Evolutionary conservation across 2,888 invertebrate species (phyloP), one percentile per base, ranked within the genome.

Genomic region (Sepioteuthis lessoniana): DNA sequence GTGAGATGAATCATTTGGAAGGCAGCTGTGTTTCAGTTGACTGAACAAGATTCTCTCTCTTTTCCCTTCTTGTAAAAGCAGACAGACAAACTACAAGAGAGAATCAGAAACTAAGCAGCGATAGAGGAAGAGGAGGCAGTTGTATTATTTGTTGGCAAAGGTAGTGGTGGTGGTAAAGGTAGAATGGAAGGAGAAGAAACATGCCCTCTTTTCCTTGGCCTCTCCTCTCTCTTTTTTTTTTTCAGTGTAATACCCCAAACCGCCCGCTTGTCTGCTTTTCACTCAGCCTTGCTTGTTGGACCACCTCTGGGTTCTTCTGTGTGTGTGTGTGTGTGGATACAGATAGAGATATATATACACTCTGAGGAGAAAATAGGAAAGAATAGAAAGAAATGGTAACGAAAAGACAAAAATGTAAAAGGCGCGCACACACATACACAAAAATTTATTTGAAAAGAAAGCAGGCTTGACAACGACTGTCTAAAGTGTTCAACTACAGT

Each of bases 1-100:
- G 37, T 60, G 38, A 93, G 93, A 93, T 93, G 93, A 93, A 93
- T 93, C 93, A 93, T 93, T 93, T 93, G 93, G 31, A 93, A 93
- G 93, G 93, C 93, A 93, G 93, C 93, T 93, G 93, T 93, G 93
- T 55, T 93, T 60, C 60, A 60, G 60, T 60, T 60, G 55, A 93
- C 55, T 93, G 93, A 93, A 35, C 93, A 60, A 55, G 55, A 38
- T 38, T 35, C 42, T 47, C 60, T 35, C 13, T 31, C 25, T 76
- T 25, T 76, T 35, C 76, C 35, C n/a, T 35, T 76, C 76, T 76
- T 76, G 35, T 35, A 76, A 76, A 46, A 91, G 42, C 91, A 38
- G 46, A 91, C 91, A 38, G 46, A 91, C 91, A 91, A 46, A 37
- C 42, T 46, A 92, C 46, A 92, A 46, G 93, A 38, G 35, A 35